Base-by-base conservation (phyloP, 2,113 vertebrate species). In the Archocentrus centrarchus region DNA sequence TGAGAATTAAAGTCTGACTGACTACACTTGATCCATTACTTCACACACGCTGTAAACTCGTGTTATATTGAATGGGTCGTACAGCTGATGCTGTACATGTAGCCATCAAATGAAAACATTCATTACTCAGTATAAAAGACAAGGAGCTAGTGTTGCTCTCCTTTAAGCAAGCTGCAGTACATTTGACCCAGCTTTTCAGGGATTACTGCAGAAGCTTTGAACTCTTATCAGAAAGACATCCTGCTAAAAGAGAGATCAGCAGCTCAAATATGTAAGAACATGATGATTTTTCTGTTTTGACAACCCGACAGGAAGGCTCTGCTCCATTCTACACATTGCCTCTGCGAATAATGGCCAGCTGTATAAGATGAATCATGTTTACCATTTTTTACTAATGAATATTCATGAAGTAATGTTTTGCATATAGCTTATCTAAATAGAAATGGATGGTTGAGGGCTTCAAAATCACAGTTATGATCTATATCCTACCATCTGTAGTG, bases 311-410 rank as follows among this genome's bases (percentile, higher is more conserved):
- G 59, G 78, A 92, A 86, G 77, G 24, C 87, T 82, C 57, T 70
- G 75, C 68, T 81, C 73, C 77, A 83, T 90, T 88, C 87, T 85
- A 90, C 84, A 83, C 80, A 59, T 85, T 88, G 61, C 86, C 44
- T 91, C 63, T 79, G 80, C 83, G 88, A 90, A 93, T 92, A 90
- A 90, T 88, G 91, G 86, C 88, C 89, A 92, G 91, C 92, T 92
- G 91, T 89, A 93, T 91, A 86, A 53, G 78, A 93, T 95, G 92
- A 94, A 90, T 95, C 94, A 95, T 89, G 81, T 88, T 80, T 90
- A 83, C 81, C 81, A 78, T 92, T 92, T 91, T 81, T 50, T 11
- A 58, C 86, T 22, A 0, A 92, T 95, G 89, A 93, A 95, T 95
- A 95, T 95, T 94, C 92, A 94, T 91, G 8, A 18, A 18, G 32